phyloP scores from a whole-genome alignment of 1,140 invertebrate species.

The Tetranychus urticae region DNA sequence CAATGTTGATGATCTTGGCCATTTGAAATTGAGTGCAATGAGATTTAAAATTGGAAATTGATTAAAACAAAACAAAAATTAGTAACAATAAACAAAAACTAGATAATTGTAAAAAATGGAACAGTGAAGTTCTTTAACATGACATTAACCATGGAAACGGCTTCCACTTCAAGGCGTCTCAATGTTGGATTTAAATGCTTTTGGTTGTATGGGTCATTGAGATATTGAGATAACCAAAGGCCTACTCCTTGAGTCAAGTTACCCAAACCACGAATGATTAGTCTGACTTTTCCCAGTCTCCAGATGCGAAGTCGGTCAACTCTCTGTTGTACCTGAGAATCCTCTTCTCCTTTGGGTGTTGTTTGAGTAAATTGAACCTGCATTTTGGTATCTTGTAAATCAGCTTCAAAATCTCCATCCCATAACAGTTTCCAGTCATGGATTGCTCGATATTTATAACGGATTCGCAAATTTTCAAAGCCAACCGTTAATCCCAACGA shows the following conservation, averaged over 20 bases:
- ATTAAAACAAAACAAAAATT: neutral
- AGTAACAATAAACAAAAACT: neutral
- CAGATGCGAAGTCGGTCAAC: conserved; percentile 13
- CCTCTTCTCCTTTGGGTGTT: conserved; percentile 6
- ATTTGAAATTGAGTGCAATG: neutral
- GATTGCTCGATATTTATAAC: conserved; percentile 13
- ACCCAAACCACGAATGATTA: conserved; percentile 14
- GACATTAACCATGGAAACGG: conserved; percentile 1
- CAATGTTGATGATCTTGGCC: too few relatives aligned
- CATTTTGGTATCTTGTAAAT: conserved; percentile 10
- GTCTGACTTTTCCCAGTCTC: conserved; percentile 13
- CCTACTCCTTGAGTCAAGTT: conserved; percentile 10
- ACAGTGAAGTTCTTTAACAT: conserved; percentile 7
- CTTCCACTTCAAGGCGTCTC: conserved; percentile 1
- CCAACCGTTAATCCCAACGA: conserved; percentile 14
- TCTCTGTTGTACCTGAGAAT: conserved; percentile 8
- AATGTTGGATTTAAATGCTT: conserved; percentile 1
- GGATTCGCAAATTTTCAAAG: conserved; percentile 12
- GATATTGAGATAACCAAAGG: neutral
- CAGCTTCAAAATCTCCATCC: conserved; percentile 15
- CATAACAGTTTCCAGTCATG: conserved; percentile 16
- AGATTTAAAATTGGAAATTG: neutral
- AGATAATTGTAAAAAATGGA: conserved; percentile 9
- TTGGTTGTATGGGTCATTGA: conserved; percentile 1
- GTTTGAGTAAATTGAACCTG: conserved; percentile 15